These are phyloP conservation scores for Ptychodera flava DNA, from an alignment of 35 echinoderm and acorn worm genomes.

Conservation along the genomic window DNA sequence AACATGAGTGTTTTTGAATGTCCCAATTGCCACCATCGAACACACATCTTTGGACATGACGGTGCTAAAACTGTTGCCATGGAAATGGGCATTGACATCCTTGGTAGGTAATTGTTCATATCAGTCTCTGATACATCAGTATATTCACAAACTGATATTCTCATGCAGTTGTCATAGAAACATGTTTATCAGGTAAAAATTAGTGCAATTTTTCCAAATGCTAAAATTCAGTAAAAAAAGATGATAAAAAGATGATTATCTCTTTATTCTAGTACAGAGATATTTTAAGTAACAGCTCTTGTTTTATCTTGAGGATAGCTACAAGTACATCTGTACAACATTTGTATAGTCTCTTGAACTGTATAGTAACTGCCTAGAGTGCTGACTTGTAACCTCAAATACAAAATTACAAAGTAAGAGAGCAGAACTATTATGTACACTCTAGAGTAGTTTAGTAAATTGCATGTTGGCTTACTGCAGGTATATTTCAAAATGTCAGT, in stretches of 20 bases:
- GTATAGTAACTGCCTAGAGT: too few species aligned
- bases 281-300: too few species aligned
- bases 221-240: neutral
- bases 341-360: too few species aligned
- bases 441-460: too few species aligned
- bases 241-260: neutral
- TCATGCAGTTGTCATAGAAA: neutral
- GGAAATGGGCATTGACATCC: constrained; percentile 57
- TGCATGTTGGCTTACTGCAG: too few species aligned
- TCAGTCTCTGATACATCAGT: too few species aligned
- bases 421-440: too few species aligned
- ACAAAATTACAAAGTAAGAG: too few species aligned
- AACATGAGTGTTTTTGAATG: constrained; percentile 98
- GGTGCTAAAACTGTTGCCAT: constrained; percentile 49
- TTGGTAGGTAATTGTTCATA: constrained; percentile 87
- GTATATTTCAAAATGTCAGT: too few species aligned
- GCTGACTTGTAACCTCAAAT: too few species aligned
- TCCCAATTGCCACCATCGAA: constrained; percentile 87
- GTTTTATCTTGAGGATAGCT: too few species aligned
- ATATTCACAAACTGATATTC: neutral
- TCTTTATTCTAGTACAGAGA: neutral
- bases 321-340: too few species aligned
- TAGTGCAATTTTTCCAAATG: neutral
- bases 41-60: constrained; percentile 91
- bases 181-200: neutral